These are phyloP conservation scores for Pseudolaguvia tuberculata DNA, from an alignment of 2,113 vertebrate species.

Conservation along the genomic window DNA sequence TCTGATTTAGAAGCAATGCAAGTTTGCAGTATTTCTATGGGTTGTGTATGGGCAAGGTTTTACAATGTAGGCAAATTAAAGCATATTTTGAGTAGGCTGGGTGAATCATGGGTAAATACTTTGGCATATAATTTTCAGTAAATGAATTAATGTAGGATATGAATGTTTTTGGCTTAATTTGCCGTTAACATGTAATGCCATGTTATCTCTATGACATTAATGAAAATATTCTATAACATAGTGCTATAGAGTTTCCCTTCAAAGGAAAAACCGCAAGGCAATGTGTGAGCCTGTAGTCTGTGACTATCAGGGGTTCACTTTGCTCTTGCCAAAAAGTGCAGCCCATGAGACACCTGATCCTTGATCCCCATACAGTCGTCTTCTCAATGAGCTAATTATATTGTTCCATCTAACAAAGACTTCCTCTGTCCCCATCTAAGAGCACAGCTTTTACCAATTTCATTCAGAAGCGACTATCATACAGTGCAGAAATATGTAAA, in stretches of 20 bases:
- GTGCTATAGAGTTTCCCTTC: not conserved
- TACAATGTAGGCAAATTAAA: not conserved
- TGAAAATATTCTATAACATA: not conserved
- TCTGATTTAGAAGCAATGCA: slow-evolving; percentile 34
- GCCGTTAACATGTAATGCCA: no score
- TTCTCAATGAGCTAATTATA: slow-evolving; percentile 55
- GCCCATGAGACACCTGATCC: slow-evolving; percentile 63
- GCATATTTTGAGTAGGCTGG: not conserved
- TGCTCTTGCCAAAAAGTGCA: slow-evolving; percentile 55
- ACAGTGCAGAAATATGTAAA: not conserved
- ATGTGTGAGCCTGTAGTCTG: not conserved
- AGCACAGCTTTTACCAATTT: slow-evolving; percentile 20
- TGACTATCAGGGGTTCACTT: slow-evolving; percentile 35
- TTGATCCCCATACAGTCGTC: slow-evolving; percentile 48
- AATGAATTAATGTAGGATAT: not conserved
- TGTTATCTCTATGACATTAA: no score
- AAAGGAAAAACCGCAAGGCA: not conserved
- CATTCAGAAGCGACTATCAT: not conserved
- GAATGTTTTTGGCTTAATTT: not conserved
- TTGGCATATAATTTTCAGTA: not conserved
- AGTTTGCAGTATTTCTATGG: slow-evolving; percentile 5
- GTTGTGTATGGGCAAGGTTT: not conserved
- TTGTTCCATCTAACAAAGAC: slow-evolving; percentile 45
- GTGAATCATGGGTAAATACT: not conserved
- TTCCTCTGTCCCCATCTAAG: slow-evolving; percentile 19